Evolutionary conservation across 2,797 vertebrate species (phyloP).

Genomic region (Sciurus carolinensis): DNA sequence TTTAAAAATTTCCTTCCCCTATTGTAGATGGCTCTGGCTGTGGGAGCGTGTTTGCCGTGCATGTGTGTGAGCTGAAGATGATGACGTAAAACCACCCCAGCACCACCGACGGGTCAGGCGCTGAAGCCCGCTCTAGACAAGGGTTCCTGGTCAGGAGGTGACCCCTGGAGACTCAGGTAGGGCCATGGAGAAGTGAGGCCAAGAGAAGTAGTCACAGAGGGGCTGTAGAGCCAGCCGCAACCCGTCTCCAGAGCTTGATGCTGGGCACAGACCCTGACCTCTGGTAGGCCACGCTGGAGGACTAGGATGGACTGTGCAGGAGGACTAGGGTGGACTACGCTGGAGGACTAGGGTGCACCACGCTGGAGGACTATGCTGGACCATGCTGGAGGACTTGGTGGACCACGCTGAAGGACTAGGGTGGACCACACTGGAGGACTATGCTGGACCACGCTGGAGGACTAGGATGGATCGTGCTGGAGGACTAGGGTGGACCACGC

Average conservation of each 20-base stretch:
- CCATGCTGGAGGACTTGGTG: background rate
- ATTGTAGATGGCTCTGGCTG: accelerated
- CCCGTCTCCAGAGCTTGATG: background rate
- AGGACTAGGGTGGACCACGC: background rate
- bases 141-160: background rate
- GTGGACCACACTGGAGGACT: background rate
- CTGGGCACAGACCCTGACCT: background rate
- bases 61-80: background rate
- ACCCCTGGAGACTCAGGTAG: background rate
- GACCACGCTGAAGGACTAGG: background rate
- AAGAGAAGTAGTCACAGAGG: background rate
- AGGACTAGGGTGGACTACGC: background rate
- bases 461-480: background rate
- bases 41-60: accelerated
- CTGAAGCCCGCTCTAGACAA: background rate
- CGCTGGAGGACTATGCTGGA: no score
- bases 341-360: background rate
- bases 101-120: no score
- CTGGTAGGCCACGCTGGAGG: background rate
- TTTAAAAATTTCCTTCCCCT: background rate
- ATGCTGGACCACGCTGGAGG: background rate
- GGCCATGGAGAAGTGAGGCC: background rate
- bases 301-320: no score
- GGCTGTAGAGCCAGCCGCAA: background rate
- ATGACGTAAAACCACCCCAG: accelerated